Evolutionary conservation across 2,888 invertebrate genomes (phyloP).

Genomic region (Drosophila melanosoma): DNA sequence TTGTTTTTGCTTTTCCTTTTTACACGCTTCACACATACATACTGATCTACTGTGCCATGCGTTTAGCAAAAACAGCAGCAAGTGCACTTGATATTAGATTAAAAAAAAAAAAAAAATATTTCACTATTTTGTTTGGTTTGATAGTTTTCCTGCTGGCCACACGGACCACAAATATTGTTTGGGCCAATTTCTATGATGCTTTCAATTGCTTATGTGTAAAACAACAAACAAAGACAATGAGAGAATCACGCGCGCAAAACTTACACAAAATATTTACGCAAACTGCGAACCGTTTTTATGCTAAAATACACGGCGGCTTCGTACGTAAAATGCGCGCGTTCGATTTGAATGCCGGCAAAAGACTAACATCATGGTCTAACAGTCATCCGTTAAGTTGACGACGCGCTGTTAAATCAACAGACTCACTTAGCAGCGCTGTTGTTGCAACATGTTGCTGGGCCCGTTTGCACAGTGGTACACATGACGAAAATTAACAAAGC

Average conservation of each 20-base stretch:
- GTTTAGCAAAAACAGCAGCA: constrained; percentile 27
- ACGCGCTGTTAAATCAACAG: constrained; percentile 45
- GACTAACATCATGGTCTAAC: constrained; percentile 43
- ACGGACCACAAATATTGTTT: constrained; percentile 27
- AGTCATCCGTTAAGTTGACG: constrained; percentile 37
- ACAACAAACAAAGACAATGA: constrained; percentile 16
- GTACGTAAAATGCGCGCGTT: constrained; percentile 45
- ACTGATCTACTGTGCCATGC: not conserved
- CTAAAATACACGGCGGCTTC: constrained; percentile 39
- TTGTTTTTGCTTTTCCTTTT: constrained; percentile 46
- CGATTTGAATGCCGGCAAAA: constrained; percentile 63
- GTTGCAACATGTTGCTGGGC: constrained; percentile 59
- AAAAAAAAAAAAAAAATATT: constrained; percentile 19
- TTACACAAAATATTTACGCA: constrained; percentile 45
- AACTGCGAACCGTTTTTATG: constrained; percentile 38
- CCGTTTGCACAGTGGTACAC: constrained; percentile 41
- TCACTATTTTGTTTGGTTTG: constrained; percentile 12
- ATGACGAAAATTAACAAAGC: not conserved
- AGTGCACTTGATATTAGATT: constrained; percentile 45
- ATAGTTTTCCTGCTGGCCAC: constrained; percentile 41
- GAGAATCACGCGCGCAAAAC: constrained; percentile 51
- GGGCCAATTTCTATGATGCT: constrained; percentile 19
- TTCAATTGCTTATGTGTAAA: constrained; percentile 7
- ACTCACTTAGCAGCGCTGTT: constrained; percentile 44
- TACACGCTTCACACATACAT: constrained; percentile 33